phyloP scores from a whole-genome alignment of 2,797 vertebrate species.

The Cynopterus sphinx region DNA sequence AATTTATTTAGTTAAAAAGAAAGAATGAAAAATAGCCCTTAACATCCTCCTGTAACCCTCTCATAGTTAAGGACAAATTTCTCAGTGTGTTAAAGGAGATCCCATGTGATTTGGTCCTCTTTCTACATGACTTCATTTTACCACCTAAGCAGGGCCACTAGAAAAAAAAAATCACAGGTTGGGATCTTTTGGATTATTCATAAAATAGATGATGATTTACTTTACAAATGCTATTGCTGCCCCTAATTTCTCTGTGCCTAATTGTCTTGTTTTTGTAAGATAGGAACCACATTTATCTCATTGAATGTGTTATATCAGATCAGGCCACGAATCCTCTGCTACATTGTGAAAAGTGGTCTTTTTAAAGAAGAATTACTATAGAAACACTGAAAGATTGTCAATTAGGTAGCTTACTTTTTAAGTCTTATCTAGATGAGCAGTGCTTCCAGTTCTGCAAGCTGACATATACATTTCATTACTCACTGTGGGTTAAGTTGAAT shows the following conservation, averaged over 20 bases:
- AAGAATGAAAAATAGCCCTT: not conserved
- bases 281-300: not conserved
- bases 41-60: not conserved
- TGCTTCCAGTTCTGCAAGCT: not conserved
- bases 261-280: not conserved
- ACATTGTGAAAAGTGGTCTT: not conserved
- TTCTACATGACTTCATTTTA: not conserved
- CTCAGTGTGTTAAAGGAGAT: not conserved
- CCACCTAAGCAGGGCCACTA: not conserved
- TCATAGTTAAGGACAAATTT: not conserved
- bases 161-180: not conserved
- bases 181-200: not conserved
- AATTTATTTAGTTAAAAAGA: not conserved
- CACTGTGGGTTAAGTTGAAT: not conserved
- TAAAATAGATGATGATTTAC: not conserved
- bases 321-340: not conserved
- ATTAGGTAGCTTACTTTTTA: not conserved
- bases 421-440: not conserved
- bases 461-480: slow-evolving; percentile 5
- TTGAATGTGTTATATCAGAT: not conserved
- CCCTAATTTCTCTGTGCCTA: not conserved
- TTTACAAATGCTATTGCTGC: not conserved
- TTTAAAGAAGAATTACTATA: not conserved
- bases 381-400: not conserved
- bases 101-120: not conserved